Conservation (phyloP, 2,113 vertebrate species). For the Chionodraco myersi region DNA sequence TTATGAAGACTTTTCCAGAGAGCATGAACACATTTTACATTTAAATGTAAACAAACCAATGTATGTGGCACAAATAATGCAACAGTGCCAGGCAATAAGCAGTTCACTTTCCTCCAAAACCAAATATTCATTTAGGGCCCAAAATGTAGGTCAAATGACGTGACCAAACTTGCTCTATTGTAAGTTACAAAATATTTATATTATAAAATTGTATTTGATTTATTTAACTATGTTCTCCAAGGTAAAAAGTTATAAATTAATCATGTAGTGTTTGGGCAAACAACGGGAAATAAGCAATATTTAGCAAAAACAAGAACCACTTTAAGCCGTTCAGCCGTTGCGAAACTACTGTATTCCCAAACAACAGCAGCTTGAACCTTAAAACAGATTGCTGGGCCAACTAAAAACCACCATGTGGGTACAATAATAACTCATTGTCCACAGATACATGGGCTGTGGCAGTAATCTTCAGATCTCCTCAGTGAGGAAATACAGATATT, state of each 20-base stretch:
- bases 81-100: no score
- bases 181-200: no score
- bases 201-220: no score
- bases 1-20: no score
- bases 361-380: slow-evolving; percentile 41
- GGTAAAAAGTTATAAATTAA: neutral
- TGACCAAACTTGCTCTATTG: no score
- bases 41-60: no score
- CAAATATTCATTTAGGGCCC: no score
- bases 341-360: slow-evolving; percentile 34
- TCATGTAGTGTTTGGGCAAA: neutral
- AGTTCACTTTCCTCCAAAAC: no score
- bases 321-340: neutral
- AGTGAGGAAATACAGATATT: slow-evolving; percentile 78
- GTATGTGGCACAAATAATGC: no score
- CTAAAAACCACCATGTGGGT: slow-evolving; percentile 58
- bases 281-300: neutral
- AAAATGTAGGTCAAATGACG: no score
- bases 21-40: no score
- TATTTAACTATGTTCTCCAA: neutral
- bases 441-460: slow-evolving; percentile 54
- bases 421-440: slow-evolving; percentile 73
- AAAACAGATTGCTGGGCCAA: slow-evolving; percentile 59
- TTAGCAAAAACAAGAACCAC: neutral
- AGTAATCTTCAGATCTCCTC: slow-evolving; percentile 65